Evolutionary conservation across 1,140 invertebrate species (phyloP).

Genomic region (Metopolophium dirhodum): DNA sequence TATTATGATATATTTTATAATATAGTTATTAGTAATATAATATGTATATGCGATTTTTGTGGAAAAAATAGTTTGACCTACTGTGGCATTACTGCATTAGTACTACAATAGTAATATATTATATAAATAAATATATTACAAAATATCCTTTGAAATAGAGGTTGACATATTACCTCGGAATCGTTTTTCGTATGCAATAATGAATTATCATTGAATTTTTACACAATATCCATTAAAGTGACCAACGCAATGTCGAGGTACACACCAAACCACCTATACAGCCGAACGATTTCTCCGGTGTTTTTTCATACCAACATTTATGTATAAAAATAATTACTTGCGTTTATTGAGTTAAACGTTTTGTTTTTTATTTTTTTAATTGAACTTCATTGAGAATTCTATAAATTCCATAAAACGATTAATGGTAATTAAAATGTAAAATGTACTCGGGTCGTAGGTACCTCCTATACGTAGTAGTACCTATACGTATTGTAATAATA

Average conservation of each 20-base stretch:
- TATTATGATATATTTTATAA: neutral
- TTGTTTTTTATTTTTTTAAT: neutral
- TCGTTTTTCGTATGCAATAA: neutral
- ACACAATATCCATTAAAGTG: neutral
- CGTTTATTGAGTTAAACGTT: neutral
- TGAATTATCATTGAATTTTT: neutral
- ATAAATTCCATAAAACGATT: neutral
- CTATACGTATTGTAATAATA: neutral
- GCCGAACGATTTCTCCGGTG: neutral
- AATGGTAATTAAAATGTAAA: neutral
- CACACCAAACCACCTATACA: no score
- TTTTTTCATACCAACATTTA: neutral
- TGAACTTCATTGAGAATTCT: neutral
- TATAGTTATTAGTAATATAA: neutral
- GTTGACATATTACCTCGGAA: neutral
- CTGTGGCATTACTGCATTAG: no score
- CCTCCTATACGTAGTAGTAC: neutral
- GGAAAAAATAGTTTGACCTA: no score
- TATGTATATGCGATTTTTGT: neutral
- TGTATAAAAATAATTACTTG: neutral
- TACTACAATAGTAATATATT: no score
- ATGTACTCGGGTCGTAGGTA: neutral
- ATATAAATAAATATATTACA: no score
- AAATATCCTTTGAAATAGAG: neutral
- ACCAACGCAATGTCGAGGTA: neutral